Evolutionary conservation across 2,113 vertebrate species (phyloP).

Genomic region (Planiliza haematocheilus): DNA sequence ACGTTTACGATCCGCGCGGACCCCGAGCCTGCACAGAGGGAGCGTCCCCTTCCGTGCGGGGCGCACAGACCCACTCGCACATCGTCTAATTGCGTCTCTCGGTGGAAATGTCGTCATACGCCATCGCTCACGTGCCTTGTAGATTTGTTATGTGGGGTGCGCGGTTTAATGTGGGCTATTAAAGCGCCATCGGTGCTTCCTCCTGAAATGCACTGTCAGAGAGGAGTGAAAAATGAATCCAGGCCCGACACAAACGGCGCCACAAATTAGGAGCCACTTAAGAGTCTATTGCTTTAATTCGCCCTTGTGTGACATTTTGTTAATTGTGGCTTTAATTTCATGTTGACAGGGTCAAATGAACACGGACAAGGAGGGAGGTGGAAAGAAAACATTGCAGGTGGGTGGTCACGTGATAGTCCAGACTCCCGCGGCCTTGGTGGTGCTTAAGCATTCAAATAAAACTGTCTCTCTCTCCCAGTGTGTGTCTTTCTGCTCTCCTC

Average conservation of each 20-base stretch:
- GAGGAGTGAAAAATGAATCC: neutral
- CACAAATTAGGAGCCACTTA: neutral
- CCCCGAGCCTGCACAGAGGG: constrained; percentile 12
- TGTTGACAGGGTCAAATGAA: constrained; percentile 39
- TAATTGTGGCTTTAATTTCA: constrained; percentile 46
- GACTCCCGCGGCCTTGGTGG: constrained; percentile 5
- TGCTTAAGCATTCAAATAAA: constrained; percentile 54
- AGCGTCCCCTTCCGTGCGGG: constrained; percentile 10
- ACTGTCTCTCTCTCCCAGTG: constrained; percentile 8
- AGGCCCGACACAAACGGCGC: neutral
- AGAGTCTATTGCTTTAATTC: constrained; percentile 20
- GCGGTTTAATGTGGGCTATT: constrained; percentile 18
- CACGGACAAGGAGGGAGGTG: constrained; percentile 30
- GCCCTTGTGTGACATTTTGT: constrained; percentile 36
- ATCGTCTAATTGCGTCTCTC: constrained; percentile 62
- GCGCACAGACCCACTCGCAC: constrained; percentile 8
- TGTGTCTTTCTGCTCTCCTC: constrained; percentile 13
- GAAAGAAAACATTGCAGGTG: constrained; percentile 45
- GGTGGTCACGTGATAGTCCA: constrained; percentile 43
- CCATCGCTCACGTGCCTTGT: constrained; percentile 31
- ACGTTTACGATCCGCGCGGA: constrained; percentile 32
- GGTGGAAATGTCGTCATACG: constrained; percentile 57
- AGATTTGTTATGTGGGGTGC: constrained; percentile 47
- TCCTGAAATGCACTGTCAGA: neutral
- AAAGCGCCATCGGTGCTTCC: constrained; percentile 31